Conservation (phyloP, 2,888 invertebrate species). For the Hipparchia semele region DNA sequence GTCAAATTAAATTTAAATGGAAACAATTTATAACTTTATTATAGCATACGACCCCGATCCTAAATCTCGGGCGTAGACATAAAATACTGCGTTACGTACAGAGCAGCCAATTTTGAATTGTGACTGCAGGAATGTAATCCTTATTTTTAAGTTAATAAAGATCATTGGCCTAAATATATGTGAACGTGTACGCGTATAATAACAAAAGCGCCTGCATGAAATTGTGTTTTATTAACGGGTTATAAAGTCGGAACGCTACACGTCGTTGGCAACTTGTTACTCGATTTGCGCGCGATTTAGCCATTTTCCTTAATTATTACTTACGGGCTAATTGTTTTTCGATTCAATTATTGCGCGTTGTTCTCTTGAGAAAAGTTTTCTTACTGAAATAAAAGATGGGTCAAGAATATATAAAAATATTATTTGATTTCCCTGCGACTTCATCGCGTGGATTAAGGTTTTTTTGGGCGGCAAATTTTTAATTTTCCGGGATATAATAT, state of each 20-base stretch:
- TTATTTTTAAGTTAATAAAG: slow-evolving; percentile 32
- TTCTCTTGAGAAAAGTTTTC: slow-evolving; percentile 34
- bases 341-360: slow-evolving; percentile 52
- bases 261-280: slow-evolving; percentile 76
- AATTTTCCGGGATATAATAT: too few species aligned
- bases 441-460: too few species aligned
- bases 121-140: slow-evolving; percentile 24
- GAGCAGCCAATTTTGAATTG: slow-evolving; percentile 22
- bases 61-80: slow-evolving; percentile 73
- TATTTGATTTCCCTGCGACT: too few species aligned
- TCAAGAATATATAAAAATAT: neutral
- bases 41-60: slow-evolving; percentile 70
- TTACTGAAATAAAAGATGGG: slow-evolving; percentile 1
- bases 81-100: slow-evolving; percentile 70
- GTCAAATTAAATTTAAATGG: slow-evolving; percentile 82
- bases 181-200: slow-evolving; percentile 48
- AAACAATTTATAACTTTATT: slow-evolving; percentile 81
- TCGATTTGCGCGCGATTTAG: slow-evolving; percentile 60
- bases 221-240: slow-evolving; percentile 81
- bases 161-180: slow-evolving; percentile 19
- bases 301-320: slow-evolving; percentile 64
- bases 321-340: slow-evolving; percentile 72
- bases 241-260: slow-evolving; percentile 75
- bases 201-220: slow-evolving; percentile 71
- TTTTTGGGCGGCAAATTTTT: too few species aligned